Evolutionary conservation across 2,888 invertebrate genomes (phyloP), one percentile per base, ranked within the genome.

Genomic region (Electrophaes corylata): DNA sequence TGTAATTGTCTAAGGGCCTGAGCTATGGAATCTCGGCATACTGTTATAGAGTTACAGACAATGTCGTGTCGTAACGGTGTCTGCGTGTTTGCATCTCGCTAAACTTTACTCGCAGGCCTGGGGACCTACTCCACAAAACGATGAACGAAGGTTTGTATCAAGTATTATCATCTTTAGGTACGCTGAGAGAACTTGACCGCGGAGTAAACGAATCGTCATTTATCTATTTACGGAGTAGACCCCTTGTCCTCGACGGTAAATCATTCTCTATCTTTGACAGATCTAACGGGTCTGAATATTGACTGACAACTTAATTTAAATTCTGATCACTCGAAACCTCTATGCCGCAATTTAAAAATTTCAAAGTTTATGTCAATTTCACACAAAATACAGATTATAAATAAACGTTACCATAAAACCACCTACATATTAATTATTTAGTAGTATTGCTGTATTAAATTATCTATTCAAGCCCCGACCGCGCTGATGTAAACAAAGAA

Each of bases 251-350:
- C 79, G 75, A 65, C 64, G 63, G 61, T 73, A 73, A 75, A 75
- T 76, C 71, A 67, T 69, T 79, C 71, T 63, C 62, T 70, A 74
- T 73, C 71, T 77, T 70, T 72, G 65, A 70, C 72, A 76, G 73
- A 68, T 73, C 71, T 64, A 62, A 67, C 64, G 75, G 73, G 67
- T 73, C 71, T 64, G 62, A 67, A 64, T 65, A 61, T 70, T 78
- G 82, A 83, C 76, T 84, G 86, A 86, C 87, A 84, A 75, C 70
- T 73, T 83, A 81, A 87, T 87, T 84, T 76, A 61, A 80, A 82
- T 78, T 75, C 74, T 67, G 68, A 76, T 78, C 78, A 75, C 66
- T 69, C 69, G 73, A 71, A 77, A 78, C 83, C 80, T 83, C 81
- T 74, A 65, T 60, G 49, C 60, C 39, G 45, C 64, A 62, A 62